phyloP scores from a whole-genome alignment of 2,888 invertebrate genomes.

The Pogonocherus hispidulus region DNA sequence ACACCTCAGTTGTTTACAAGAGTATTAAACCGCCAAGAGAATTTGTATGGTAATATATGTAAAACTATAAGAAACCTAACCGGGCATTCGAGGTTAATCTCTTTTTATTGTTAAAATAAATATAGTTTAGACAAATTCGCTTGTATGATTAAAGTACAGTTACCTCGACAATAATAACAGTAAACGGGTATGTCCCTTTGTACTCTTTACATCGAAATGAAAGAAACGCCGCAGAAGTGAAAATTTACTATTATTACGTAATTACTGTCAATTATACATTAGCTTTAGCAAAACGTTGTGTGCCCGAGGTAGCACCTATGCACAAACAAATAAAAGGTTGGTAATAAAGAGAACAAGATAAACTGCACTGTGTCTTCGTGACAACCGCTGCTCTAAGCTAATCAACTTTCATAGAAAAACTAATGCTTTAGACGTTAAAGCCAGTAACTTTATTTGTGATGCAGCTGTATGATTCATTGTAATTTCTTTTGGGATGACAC shows the following conservation, averaged over 20 bases:
- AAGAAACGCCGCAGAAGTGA: not conserved
- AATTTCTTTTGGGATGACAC: too few species aligned
- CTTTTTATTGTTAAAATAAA: conserved; percentile 20
- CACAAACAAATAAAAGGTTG: not conserved
- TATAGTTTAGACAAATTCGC: conserved; percentile 6
- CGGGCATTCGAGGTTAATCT: conserved; percentile 4
- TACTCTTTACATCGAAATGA: not conserved
- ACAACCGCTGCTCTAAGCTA: not conserved
- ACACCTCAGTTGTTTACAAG: conserved; percentile 20
- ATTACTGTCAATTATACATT: not conserved
- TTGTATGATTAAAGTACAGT: not conserved
- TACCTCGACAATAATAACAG: conserved; percentile 4
- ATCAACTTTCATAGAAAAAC: not conserved
- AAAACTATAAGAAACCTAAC: conserved; percentile 18
- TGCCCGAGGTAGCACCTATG: too few species aligned
- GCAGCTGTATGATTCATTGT: too few species aligned
- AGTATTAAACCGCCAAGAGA: conserved; percentile 1
- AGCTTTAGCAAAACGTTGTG: too few species aligned
- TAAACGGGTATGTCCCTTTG: not conserved
- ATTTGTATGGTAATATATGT: conserved; percentile 29
- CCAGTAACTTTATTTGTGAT: too few species aligned
- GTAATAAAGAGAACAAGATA: not conserved
- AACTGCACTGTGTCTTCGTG: not conserved
- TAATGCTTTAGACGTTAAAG: too few species aligned
- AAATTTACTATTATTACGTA: not conserved